These are phyloP conservation scores for Calameuta pallipes DNA, from an alignment of 2,888 invertebrate species.

Conservation along the genomic window DNA sequence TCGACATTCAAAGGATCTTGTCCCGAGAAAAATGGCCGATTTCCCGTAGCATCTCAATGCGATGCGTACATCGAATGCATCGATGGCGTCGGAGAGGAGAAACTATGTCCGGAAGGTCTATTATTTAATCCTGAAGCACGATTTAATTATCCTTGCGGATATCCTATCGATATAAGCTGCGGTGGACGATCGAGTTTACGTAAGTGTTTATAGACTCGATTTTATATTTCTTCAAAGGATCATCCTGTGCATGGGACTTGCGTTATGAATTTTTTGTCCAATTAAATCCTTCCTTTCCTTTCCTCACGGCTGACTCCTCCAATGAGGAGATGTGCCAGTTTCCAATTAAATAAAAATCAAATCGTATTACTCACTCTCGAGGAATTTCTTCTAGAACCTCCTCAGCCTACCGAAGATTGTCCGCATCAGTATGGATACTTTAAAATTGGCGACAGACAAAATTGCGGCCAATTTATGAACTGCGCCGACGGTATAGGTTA, in stretches of 20 bases:
- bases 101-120: conserved; percentile 85
- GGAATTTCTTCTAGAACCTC: conserved; percentile 70
- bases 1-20: conserved; percentile 63
- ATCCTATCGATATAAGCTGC: conserved; percentile 86
- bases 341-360: too few relatives aligned
- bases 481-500: conserved; percentile 83
- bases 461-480: conserved; percentile 85
- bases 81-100: conserved; percentile 81
- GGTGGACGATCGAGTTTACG: conserved; percentile 72
- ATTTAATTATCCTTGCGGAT: conserved; percentile 82
- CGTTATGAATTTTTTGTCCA: too few relatives aligned
- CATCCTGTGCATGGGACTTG: too few relatives aligned
- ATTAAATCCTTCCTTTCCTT: too few relatives aligned
- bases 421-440: conserved; percentile 88
- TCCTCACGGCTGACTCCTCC: too few relatives aligned
- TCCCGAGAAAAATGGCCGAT: conserved; percentile 77
- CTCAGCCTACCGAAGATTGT: conserved; percentile 81
- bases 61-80: conserved; percentile 80
- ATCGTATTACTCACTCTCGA: not conserved
- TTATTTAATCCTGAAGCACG: conserved; percentile 79
- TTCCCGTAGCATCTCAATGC: conserved; percentile 76
- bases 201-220: conserved; percentile 39
- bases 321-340: too few relatives aligned
- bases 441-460: conserved; percentile 73
- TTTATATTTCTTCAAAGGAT: too few relatives aligned